Evolutionary conservation across 2,888 invertebrate species (phyloP).

Genomic region (Calephelis perditalis): DNA sequence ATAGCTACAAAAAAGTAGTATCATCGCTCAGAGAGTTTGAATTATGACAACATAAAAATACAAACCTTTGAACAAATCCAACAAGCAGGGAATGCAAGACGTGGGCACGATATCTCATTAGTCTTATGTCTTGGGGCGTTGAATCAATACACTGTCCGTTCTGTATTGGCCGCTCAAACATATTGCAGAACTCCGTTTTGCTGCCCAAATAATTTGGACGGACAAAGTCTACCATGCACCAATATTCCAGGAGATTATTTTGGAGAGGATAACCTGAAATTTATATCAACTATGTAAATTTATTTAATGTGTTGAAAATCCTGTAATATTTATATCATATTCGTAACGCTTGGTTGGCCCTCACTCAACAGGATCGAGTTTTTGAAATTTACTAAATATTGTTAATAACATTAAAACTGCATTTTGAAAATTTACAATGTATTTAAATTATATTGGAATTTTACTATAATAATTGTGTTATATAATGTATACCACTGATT

Average conservation of each 20-base stretch:
- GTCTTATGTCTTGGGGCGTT: constrained; percentile 93
- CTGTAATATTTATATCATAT: too few species aligned
- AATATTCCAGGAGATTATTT: constrained; percentile 97
- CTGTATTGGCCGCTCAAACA: constrained; percentile 99
- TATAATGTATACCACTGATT: too few species aligned
- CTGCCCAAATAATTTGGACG: constrained; percentile 98
- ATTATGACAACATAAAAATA: background rate
- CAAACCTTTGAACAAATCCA: constrained; percentile 95
- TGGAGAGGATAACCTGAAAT: constrained; percentile 92
- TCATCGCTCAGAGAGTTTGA: too few species aligned
- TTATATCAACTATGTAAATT: background rate
- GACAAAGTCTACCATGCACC: constrained; percentile 99
- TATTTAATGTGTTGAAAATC: too few species aligned
- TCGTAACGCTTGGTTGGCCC: too few species aligned
- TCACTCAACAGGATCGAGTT: too few species aligned
- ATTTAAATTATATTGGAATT: too few species aligned
- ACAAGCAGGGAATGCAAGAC: constrained; percentile 95
- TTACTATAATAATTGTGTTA: too few species aligned
- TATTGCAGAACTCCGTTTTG: constrained; percentile 97
- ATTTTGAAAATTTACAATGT: too few species aligned
- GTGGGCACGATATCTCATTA: constrained; percentile 97
- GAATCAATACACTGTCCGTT: constrained; percentile 99
- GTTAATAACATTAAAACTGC: too few species aligned
- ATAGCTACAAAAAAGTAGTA: too few species aligned
- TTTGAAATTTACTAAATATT: too few species aligned